Conservation (phyloP, 1,140 invertebrate species). For the Polyergus mexicanus region DNA sequence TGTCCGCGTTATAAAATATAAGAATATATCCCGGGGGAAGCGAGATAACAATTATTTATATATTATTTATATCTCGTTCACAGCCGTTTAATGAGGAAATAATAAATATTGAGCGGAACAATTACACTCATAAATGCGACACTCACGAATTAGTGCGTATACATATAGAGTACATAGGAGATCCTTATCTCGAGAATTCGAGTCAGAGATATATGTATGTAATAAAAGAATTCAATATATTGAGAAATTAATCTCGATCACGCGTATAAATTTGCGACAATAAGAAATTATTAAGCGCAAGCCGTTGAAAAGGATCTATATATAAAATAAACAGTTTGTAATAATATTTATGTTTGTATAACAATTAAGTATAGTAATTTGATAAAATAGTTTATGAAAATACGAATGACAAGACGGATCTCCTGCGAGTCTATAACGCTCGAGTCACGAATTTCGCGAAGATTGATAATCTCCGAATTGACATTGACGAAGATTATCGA, state of each 20-base stretch:
- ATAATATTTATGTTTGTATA: neutral
- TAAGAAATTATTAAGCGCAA: neutral
- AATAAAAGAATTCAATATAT: neutral
- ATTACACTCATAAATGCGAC: slow-evolving; percentile 15
- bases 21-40: neutral
- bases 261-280: neutral
- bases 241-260: neutral
- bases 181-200: neutral
- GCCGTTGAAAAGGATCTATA: neutral
- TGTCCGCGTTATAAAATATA: slow-evolving; percentile 18
- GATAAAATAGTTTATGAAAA: neutral
- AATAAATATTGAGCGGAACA: neutral
- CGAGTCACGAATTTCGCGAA: slow-evolving; percentile 6
- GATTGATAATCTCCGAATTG: neutral
- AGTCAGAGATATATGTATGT: neutral
- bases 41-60: neutral
- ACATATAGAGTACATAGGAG: neutral
- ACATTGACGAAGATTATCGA: slow-evolving; percentile 5
- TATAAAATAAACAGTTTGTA: neutral
- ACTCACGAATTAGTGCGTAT: slow-evolving; percentile 16
- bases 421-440: neutral
- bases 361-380: neutral
- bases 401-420: neutral
- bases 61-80: neutral
- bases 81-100: neutral